Percentiles rank a stretch among this genome's conserved stretches.
Evolutionary conservation across 2,113 vertebrate species (phyloP).

Genomic region (Pygathrix nemaeus): DNA sequence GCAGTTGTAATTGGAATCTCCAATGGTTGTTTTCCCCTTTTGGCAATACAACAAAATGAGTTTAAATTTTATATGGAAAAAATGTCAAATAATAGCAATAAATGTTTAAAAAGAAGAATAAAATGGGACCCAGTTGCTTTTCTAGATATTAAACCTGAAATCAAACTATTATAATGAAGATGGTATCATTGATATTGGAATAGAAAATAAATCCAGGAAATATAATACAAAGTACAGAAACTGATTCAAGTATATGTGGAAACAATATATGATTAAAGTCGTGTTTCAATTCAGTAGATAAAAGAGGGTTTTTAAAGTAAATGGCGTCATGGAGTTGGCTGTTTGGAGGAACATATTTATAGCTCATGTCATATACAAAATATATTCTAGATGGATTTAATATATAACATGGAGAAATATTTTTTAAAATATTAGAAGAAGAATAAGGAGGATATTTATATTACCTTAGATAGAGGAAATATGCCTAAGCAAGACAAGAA

Average conservation of each 20-base stretch:
- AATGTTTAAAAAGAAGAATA: neutral
- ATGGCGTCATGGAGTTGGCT: neutral
- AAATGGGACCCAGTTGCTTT: neutral
- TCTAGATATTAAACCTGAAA: slow-evolving; percentile 15
- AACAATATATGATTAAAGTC: neutral
- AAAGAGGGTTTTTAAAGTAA: neutral
- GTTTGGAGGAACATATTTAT: neutral
- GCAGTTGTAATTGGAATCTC: neutral
- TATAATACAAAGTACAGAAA: neutral
- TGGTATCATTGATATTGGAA: neutral
- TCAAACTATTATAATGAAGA: neutral
- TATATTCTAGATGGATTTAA: neutral
- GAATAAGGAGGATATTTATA: neutral
- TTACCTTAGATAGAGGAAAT: neutral
- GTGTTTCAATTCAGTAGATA: neutral
- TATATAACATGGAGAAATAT: neutral
- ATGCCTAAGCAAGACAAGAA: neutral
- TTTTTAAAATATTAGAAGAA: neutral
- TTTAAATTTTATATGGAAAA: slow-evolving; percentile 26
- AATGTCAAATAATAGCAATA: neutral
- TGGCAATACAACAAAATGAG: neutral
- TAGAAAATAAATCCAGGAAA: neutral
- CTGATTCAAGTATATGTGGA: neutral
- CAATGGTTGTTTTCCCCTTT: neutral
- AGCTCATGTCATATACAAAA: neutral